phyloP scores from a whole-genome alignment of 1,140 invertebrate genomes.

The Nylanderia fulva region DNA sequence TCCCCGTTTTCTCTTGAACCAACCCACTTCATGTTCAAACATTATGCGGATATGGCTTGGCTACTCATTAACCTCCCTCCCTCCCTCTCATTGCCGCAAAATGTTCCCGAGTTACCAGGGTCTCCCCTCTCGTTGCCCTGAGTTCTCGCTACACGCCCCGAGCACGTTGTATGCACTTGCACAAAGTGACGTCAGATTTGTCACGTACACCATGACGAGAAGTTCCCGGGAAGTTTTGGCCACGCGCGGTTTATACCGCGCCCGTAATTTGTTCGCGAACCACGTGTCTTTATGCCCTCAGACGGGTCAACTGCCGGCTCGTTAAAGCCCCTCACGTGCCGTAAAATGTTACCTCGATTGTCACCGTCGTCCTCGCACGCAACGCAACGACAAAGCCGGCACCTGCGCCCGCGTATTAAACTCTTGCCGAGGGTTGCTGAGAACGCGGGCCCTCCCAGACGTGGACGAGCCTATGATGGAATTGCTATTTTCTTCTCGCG shows the following conservation, averaged over 20 bases:
- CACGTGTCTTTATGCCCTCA: conserved; percentile 64
- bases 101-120: conserved; percentile 53
- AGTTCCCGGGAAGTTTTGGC: conserved; percentile 66
- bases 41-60: conserved; percentile 45
- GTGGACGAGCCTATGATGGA: not conserved
- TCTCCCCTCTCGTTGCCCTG: too few relatives aligned
- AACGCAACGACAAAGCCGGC: conserved; percentile 54
- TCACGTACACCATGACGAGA: conserved; percentile 65
- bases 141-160: not conserved
- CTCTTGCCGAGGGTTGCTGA: conserved; percentile 30
- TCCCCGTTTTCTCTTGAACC: not conserved
- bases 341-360: conserved; percentile 71
- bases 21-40: not conserved
- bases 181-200: conserved; percentile 69
- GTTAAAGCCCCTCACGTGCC: conserved; percentile 62
- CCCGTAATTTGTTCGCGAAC: conserved; percentile 61
- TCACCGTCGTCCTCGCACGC: conserved; percentile 51
- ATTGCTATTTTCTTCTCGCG: not conserved
- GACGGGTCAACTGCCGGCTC: conserved; percentile 66
- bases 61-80: conserved; percentile 64
- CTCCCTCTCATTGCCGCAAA: conserved; percentile 52
- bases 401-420: conserved; percentile 36
- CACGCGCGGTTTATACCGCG: conserved; percentile 59
- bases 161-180: conserved; percentile 47
- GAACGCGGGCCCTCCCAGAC: not conserved